Conservation (phyloP, 2,888 invertebrate species). For the Andrena flavipes region DNA sequence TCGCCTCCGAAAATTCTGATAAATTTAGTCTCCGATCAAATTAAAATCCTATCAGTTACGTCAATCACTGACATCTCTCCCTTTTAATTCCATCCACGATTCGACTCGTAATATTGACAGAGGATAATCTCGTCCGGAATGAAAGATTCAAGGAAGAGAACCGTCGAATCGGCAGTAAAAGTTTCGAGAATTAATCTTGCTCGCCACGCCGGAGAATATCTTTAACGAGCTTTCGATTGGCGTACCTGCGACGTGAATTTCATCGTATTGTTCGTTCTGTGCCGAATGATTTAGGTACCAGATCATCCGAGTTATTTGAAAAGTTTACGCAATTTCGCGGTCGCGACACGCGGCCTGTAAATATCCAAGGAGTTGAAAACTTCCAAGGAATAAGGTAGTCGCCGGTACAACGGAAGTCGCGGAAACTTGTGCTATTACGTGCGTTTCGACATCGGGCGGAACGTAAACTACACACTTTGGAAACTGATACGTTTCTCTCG, state of each 20-base stretch:
- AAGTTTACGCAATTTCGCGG: slow-evolving; percentile 81
- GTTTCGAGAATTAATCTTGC: slow-evolving; percentile 36
- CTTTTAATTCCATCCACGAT: slow-evolving; percentile 9
- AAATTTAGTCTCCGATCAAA: neutral
- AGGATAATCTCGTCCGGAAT: neutral
- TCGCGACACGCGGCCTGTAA: slow-evolving; percentile 67
- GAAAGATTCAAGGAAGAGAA: slow-evolving; percentile 7
- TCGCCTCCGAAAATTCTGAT: neutral
- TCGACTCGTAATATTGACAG: slow-evolving; percentile 14
- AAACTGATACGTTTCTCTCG: slow-evolving; percentile 13
- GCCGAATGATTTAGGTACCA: slow-evolving; percentile 72
- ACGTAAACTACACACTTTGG: slow-evolving; percentile 27
- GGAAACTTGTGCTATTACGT: slow-evolving; percentile 57
- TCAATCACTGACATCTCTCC: neutral
- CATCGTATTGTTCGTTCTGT: slow-evolving; percentile 32
- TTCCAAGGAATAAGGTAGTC: slow-evolving; percentile 67
- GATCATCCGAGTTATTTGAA: slow-evolving; percentile 80
- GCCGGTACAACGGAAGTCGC: slow-evolving; percentile 50
- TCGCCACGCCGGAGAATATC: neutral
- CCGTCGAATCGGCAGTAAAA: neutral
- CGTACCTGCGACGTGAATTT: slow-evolving; percentile 37
- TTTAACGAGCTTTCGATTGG: slow-evolving; percentile 48
- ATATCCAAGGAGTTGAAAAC: slow-evolving; percentile 74
- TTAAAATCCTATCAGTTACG: neutral
- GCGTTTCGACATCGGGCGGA: slow-evolving; percentile 65